These are phyloP conservation scores for Camponotus vicinus DNA, from an alignment of 1,140 invertebrate species.

Conservation along the genomic window DNA sequence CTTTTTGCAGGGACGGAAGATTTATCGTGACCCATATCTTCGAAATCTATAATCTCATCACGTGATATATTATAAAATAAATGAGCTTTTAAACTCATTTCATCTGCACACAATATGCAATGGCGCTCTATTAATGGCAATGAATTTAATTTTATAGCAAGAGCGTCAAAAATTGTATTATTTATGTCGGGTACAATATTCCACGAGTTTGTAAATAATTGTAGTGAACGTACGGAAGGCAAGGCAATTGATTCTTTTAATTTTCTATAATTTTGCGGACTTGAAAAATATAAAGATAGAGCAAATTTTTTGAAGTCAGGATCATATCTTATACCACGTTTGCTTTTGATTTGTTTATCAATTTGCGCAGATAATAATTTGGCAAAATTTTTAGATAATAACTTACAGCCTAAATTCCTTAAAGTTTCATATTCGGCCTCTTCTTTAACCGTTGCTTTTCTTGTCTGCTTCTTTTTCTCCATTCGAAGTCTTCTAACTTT, in stretches of 20 bases:
- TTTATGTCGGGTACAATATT: not conserved
- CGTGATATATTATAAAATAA: constrained; percentile 11
- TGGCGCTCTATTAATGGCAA: not conserved
- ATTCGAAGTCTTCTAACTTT: too few relatives aligned
- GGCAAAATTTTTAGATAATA: not conserved
- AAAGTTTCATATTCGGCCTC: not conserved
- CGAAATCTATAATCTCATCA: constrained; percentile 16
- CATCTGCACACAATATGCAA: constrained; percentile 18
- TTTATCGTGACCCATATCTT: not conserved
- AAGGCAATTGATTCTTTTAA: not conserved
- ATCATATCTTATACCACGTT: not conserved
- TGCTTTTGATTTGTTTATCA: not conserved
- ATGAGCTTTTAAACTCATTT: constrained; percentile 12
- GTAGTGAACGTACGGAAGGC: not conserved
- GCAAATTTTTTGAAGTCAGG: not conserved
- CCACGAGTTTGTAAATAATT: not conserved
- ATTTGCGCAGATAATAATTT: not conserved
- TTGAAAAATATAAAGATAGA: not conserved
- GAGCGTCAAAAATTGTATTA: not conserved
- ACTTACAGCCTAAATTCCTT: not conserved
- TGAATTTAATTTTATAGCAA: not conserved
- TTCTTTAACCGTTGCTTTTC: too few relatives aligned
- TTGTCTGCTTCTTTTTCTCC: too few relatives aligned
- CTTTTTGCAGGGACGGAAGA: not conserved
- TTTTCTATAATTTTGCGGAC: not conserved